Evolutionary conservation across 1,140 invertebrate species (phyloP).

Genomic region (Phocides pigmalion): DNA sequence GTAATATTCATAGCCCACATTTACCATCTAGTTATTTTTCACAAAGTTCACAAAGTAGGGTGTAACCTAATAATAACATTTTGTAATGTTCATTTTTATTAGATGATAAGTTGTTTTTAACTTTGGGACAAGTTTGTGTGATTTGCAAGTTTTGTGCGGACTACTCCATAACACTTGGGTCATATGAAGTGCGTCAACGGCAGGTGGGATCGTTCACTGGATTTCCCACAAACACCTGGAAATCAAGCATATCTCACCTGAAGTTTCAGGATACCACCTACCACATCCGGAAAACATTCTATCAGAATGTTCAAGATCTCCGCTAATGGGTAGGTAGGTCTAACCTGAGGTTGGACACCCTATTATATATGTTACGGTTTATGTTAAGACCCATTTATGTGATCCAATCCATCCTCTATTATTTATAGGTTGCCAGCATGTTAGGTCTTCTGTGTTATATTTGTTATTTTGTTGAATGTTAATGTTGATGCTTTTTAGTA

Average conservation of each 20-base stretch:
- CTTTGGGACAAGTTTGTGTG: constrained; percentile 14
- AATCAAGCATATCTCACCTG: constrained; percentile 25
- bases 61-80: no score
- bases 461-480: not conserved
- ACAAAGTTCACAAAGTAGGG: not conserved
- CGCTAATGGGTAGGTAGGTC: constrained; percentile 30
- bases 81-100: not conserved
- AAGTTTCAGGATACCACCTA: constrained; percentile 30
- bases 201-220: constrained; percentile 8
- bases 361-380: constrained; percentile 14
- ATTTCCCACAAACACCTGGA: constrained; percentile 26
- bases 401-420: not conserved
- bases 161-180: constrained; percentile 16
- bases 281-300: constrained; percentile 30
- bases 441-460: not conserved
- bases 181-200: constrained; percentile 22
- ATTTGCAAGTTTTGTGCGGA: constrained; percentile 18
- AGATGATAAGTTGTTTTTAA: constrained; percentile 2
- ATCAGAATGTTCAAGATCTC: constrained; percentile 31
- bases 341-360: constrained; percentile 19
- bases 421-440: constrained; percentile 15
- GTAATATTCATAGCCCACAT: not conserved
- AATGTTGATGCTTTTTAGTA: not conserved
- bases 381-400: constrained; percentile 14
- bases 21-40: not conserved